phyloP scores from a whole-genome alignment of 2,888 invertebrate genomes.

The Cyaniris semiargus region DNA sequence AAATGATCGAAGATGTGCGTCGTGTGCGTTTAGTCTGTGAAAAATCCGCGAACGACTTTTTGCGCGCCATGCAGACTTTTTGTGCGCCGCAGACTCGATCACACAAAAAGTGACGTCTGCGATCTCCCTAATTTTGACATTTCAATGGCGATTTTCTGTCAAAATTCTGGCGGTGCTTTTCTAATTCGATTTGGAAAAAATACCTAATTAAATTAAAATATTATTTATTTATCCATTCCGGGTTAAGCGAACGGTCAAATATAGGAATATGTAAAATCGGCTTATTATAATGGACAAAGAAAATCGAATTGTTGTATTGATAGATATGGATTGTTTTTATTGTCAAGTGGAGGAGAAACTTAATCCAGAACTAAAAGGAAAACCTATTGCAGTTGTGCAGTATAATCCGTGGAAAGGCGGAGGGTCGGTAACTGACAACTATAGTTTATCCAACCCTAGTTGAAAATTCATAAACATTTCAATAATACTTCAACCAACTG shows the following conservation, averaged over 20 bases:
- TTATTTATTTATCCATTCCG: neutral
- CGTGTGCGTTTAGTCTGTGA: no score
- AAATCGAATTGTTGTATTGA: slow-evolving; percentile 88
- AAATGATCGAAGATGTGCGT: no score
- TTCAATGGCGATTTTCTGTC: neutral
- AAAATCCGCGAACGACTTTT: no score
- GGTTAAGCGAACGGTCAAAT: neutral
- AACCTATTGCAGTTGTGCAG: slow-evolving; percentile 97
- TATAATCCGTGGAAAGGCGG: slow-evolving; percentile 96
- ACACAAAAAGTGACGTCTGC: no score
- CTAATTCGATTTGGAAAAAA: neutral
- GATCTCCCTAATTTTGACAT: no score
- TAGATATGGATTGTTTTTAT: slow-evolving; percentile 99
- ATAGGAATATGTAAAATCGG: neutral
- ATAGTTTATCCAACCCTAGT: neutral
- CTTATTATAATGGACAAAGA: slow-evolving; percentile 64
- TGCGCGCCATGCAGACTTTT: no score
- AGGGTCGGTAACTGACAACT: slow-evolving; percentile 81
- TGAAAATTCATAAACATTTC: no score
- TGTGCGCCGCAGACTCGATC: no score
- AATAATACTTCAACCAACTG: no score
- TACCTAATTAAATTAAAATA: neutral
- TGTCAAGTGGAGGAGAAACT: slow-evolving; percentile 98
- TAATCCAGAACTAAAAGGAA: slow-evolving; percentile 89
- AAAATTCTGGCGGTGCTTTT: neutral